Evolutionary conservation across 2,888 invertebrate genomes (phyloP), one percentile per base, ranked within the genome.

Genomic region (Scaptomyza parva): DNA sequence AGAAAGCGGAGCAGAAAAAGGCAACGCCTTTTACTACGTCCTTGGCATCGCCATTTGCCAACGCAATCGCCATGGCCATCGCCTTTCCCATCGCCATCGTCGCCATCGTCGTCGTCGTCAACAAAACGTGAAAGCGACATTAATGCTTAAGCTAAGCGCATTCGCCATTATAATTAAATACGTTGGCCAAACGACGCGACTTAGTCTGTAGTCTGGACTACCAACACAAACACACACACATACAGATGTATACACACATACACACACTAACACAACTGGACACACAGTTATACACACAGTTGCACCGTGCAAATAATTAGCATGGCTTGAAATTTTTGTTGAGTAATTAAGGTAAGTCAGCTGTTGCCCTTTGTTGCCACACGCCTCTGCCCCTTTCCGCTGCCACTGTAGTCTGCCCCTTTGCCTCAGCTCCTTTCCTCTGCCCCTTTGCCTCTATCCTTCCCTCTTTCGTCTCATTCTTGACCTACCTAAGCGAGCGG

Each of bases 331-430:
- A 79, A 54, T 66, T 57, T 68, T 57, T 68, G 44, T 67, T 69
- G 78, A 78, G 88, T 88, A 88, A 84, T 84, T 88, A 84, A 88
- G 86, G 79, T 75, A 79, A 77, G 72, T 87, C 79, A 87, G 79
- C 87, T 82, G 79, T 67, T 82, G 64, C 48, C 70, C 58, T 37
- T 40, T 44, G 44, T 26, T 28, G 3, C 2, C 9, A n/a, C 2
- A 0, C 17, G n/a, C n/a, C n/a, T n/a, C n/a, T n/a, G n/a, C n/a
- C n/a, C 2, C 0, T 7, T 6, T 5, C 14, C 14, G n/a, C n/a
- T n/a, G n/a, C n/a, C n/a, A n/a, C n/a, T n/a, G n/a, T n/a, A n/a
- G n/a, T 12, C 4, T 2, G 1, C 14, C 2, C 0, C 22, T 1
- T 18, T 11, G 11, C 17, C 17, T 6, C 12, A n/a, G n/a, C n/a